A percentile compares a stretch with the other conserved stretches of the same genome.
Evolutionary conservation across 2,113 vertebrate species (phyloP).

Genomic region (Silurus glanis): DNA sequence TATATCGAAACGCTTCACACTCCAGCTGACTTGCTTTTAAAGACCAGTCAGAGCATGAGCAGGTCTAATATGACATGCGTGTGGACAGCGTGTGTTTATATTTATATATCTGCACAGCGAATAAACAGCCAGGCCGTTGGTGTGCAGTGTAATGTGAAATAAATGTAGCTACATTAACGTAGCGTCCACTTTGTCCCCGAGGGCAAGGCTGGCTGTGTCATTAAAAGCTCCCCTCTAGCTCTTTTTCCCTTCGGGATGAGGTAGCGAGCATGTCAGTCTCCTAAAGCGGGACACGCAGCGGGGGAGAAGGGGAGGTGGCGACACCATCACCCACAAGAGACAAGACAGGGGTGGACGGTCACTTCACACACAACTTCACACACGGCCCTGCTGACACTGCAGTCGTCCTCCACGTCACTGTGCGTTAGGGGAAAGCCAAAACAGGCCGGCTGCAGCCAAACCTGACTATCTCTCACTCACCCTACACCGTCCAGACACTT

Average conservation of each 20-base stretch:
- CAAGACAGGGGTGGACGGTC: conserved; percentile 29
- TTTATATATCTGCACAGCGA: neutral
- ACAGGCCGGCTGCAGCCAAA: neutral
- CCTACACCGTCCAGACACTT: neutral
- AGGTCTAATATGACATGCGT: neutral
- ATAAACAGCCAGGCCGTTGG: neutral
- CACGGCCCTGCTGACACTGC: conserved; percentile 22
- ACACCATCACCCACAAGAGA: conserved; percentile 33
- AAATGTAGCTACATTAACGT: conserved; percentile 26
- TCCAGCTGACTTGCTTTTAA: neutral
- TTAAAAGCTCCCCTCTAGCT: conserved; percentile 74
- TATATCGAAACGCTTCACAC: neutral
- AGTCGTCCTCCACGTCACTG: conserved; percentile 10
- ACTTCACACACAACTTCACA: conserved; percentile 10
- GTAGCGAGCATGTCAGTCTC: conserved; percentile 81
- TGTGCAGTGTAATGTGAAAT: conserved; percentile 25
- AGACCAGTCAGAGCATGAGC: conserved; percentile 13
- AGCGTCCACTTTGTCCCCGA: conserved; percentile 68
- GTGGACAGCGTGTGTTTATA: neutral
- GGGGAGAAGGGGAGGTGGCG: conserved; percentile 59
- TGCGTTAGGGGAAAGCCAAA: conserved; percentile 21
- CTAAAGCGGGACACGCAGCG: conserved; percentile 63
- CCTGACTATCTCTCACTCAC: neutral
- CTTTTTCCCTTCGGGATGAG: conserved; percentile 88
- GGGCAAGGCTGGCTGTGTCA: conserved; percentile 74